Base-by-base conservation (phyloP, 2,113 vertebrate species). In the Podiceps cristatus region DNA sequence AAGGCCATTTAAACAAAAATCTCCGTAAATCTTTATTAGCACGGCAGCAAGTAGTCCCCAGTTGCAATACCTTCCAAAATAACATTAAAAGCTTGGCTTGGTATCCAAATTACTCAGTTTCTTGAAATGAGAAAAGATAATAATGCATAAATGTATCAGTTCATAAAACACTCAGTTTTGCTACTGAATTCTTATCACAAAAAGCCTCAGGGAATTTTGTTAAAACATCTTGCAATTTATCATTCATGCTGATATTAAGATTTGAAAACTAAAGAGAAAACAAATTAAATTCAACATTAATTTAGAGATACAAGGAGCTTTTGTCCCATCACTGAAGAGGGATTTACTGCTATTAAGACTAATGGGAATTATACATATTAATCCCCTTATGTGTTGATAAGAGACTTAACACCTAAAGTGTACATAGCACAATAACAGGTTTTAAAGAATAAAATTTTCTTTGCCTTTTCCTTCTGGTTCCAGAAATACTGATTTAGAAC, bases 271-370 rank as follows among this genome's bases (percentile, higher is more conserved):
- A 77, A 95, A 86, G 15, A 93, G 63, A 78, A 93, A 74, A 87
- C 37, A 92, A 87, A 91, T 37, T 35, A 80, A 90, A 67, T 69
- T 72, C 35, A 84, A 37, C 16, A 74, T 74, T 86, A 78, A 85
- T 64, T 96, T 82, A 92, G 50, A 86, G 42, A 93, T 63, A 86
- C 50, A 97, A 92, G 55, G 13, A 90, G 29, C 31, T 93, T 95
- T 92, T 95, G 88, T 97, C 87, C 42, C n/a, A 92, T 74, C 63
- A 59, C 7, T 76, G 63, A 88, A 85, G 53, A 90, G 40, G 59
- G 68, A 95, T 96, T 96, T 97, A 84, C 14, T 95, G 28, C 50
- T 82, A 60, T 93, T 89, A 95, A 95, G 49, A 75, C n/a, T 79
- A 94, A 96, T 47, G 53, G 52, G 83, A 92, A 95, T 89, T 96